A percentile compares a stretch with the other conserved stretches of the same genome.
Evolutionary conservation across 2,888 invertebrate genomes (phyloP).

Genomic region (Epinotia ramella): DNA sequence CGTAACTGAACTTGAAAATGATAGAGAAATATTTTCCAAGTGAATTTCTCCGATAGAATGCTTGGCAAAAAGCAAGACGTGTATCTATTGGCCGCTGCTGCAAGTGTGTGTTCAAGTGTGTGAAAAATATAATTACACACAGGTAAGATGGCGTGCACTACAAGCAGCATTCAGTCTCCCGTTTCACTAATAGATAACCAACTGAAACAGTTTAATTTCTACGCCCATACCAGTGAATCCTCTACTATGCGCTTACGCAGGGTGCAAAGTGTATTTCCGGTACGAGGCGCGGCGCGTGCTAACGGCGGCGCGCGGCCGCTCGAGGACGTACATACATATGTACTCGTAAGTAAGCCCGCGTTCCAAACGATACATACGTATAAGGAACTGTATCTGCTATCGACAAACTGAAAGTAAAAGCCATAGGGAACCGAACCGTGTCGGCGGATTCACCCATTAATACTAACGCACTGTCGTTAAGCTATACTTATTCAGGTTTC

Average conservation of each 20-base stretch:
- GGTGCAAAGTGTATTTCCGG: slow-evolving; percentile 60
- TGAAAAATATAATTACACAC: slow-evolving; percentile 69
- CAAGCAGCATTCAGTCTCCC: slow-evolving; percentile 66
- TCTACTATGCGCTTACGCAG: slow-evolving; percentile 60
- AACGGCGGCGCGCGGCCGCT: slow-evolving; percentile 54
- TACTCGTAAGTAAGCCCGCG: slow-evolving; percentile 48
- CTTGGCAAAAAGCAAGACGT: slow-evolving; percentile 79
- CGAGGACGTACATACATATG: slow-evolving; percentile 52
- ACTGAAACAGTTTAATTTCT: slow-evolving; percentile 62
- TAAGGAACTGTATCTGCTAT: slow-evolving; percentile 66
- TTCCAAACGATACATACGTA: slow-evolving; percentile 52
- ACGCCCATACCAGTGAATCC: slow-evolving; percentile 51
- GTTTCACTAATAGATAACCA: slow-evolving; percentile 68
- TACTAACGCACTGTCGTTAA: slow-evolving; percentile 25
- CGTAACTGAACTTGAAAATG: slow-evolving; percentile 86
- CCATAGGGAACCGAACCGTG: slow-evolving; percentile 58
- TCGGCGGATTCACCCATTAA: slow-evolving; percentile 50
- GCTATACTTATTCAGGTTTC: slow-evolving; percentile 22
- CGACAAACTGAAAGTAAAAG: slow-evolving; percentile 77
- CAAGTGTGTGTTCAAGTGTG: slow-evolving; percentile 63
- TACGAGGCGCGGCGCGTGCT: slow-evolving; percentile 43
- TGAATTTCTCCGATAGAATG: slow-evolving; percentile 86
- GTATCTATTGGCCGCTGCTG: slow-evolving; percentile 71
- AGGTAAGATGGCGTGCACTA: slow-evolving; percentile 67
- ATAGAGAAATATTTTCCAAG: slow-evolving; percentile 84